These are phyloP conservation scores for Cryptocheilus praepositus DNA, from an alignment of 2,888 invertebrate genomes.

Conservation along the genomic window DNA sequence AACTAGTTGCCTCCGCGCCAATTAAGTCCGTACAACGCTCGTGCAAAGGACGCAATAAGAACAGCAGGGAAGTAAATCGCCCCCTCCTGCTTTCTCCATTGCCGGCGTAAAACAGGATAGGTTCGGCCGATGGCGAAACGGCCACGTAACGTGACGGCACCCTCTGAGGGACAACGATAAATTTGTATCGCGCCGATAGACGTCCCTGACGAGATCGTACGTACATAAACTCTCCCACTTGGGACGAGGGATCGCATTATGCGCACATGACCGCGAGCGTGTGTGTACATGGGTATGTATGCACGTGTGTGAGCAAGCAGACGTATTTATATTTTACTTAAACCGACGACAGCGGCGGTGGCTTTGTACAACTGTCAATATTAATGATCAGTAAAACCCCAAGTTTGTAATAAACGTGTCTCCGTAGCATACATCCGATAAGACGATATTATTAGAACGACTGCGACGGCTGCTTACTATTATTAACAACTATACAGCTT, in stretches of 20 bases:
- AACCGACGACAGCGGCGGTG: no score
- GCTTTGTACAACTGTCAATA: no score
- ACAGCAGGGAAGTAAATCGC: conserved; percentile 12
- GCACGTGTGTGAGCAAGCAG: not conserved
- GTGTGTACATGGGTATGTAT: conserved; percentile 1
- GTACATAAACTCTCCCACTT: no score
- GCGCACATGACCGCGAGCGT: conserved; percentile 14
- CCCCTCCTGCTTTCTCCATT: not conserved
- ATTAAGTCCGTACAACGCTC: conserved; percentile 63
- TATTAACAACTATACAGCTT: no score
- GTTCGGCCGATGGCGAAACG: conserved; percentile 32
- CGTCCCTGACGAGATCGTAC: conserved; percentile 39
- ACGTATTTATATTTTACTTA: no score
- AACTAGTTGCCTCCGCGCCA: conserved; percentile 70
- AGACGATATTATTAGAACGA: not conserved
- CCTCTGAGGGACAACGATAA: conserved; percentile 46
- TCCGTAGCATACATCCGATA: not conserved
- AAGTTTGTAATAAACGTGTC: not conserved
- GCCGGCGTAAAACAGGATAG: conserved; percentile 9
- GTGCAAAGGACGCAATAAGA: conserved; percentile 26
- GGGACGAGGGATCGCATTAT: no score
- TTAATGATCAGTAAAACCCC: no score
- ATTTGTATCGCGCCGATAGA: conserved; percentile 52
- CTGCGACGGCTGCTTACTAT: no score
- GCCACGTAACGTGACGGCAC: conserved; percentile 28